A percentile compares a stretch with the other conserved stretches of the same genome.
phyloP scores from a whole-genome alignment of 2,888 invertebrate species.

The Pristionchus japonicus region DNA sequence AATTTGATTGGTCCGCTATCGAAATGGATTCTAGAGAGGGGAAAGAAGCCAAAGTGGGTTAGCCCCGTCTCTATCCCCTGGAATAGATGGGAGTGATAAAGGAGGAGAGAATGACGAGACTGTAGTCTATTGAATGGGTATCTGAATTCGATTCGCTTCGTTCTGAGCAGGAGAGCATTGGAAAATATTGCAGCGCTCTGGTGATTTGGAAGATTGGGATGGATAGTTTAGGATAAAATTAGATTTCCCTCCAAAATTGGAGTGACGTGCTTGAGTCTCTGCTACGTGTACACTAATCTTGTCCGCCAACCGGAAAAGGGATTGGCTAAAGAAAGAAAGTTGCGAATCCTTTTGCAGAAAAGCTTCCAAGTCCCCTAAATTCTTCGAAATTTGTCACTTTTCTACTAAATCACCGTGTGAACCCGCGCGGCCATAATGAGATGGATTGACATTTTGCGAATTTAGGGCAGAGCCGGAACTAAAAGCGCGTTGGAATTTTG shows the following conservation, averaged over 20 bases:
- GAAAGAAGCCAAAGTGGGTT: not conserved
- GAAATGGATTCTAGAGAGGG: slow-evolving; percentile 20
- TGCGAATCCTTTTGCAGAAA: not conserved
- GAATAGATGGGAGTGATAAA: slow-evolving; percentile 2
- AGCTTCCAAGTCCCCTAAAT: not conserved
- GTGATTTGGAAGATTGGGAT: not conserved
- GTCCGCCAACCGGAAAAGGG: not conserved
- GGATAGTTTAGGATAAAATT: not conserved
- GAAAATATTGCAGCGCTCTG: not conserved
- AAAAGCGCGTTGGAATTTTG: not conserved
- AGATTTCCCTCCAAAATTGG: not conserved
- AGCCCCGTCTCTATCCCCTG: not conserved
- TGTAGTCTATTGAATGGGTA: not conserved
- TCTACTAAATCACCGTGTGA: not conserved
- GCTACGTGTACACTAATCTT: not conserved
- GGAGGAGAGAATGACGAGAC: not conserved
- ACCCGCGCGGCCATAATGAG: not conserved
- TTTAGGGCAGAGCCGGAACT: not conserved
- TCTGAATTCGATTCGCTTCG: not conserved
- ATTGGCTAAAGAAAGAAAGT: not conserved
- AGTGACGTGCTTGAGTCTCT: slow-evolving; percentile 11
- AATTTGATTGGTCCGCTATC: slow-evolving; percentile 32
- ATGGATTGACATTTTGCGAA: not conserved
- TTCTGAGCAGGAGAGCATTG: not conserved
- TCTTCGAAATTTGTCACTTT: not conserved